Percentiles rank a stretch among this genome's conserved stretches.
phyloP scores from a whole-genome alignment of 2,888 invertebrate genomes.

The Lacanobia wlatinum region DNA sequence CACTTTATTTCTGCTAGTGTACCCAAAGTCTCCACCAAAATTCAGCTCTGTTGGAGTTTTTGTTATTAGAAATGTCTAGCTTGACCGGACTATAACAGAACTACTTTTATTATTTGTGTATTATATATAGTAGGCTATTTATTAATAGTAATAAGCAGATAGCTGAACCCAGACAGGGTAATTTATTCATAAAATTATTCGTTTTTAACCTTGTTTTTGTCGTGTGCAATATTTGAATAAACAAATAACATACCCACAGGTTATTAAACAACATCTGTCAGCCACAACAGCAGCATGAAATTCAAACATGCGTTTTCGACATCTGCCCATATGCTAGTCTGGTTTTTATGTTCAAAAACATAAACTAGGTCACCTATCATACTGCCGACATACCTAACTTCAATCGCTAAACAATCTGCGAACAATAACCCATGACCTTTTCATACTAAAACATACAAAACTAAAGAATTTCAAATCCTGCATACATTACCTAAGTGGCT shows the following conservation, averaged over 20 bases:
- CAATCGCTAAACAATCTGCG: slow-evolving; percentile 11
- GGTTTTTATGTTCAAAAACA: slow-evolving; percentile 1
- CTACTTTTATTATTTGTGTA: too few relatives aligned
- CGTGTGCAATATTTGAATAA: neutral
- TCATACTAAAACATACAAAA: slow-evolving; percentile 20
- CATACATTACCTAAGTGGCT: slow-evolving; percentile 43
- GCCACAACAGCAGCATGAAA: neutral
- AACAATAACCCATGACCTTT: slow-evolving; percentile 45
- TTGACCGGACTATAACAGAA: too few relatives aligned
- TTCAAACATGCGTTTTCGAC: neutral
- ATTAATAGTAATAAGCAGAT: too few relatives aligned
- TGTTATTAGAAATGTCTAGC: too few relatives aligned
- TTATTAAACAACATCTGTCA: neutral
- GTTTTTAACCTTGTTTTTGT: neutral
- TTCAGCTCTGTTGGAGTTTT: too few relatives aligned
- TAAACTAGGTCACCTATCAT: neutral
- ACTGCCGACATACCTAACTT: slow-evolving; percentile 7
- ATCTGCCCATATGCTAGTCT: neutral
- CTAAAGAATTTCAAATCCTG: slow-evolving; percentile 52
- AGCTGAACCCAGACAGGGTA: too few relatives aligned
- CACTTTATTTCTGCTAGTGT: too few relatives aligned
- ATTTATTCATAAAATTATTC: neutral
- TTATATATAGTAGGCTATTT: too few relatives aligned
- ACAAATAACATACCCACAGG: neutral
- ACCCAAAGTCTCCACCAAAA: too few relatives aligned